Percentiles rank a stretch among this genome's conserved stretches.
These are phyloP conservation scores for Pantherophis alleghaniensis DNA, from an alignment of 2,797 vertebrate genomes.

Conservation along the genomic window DNA sequence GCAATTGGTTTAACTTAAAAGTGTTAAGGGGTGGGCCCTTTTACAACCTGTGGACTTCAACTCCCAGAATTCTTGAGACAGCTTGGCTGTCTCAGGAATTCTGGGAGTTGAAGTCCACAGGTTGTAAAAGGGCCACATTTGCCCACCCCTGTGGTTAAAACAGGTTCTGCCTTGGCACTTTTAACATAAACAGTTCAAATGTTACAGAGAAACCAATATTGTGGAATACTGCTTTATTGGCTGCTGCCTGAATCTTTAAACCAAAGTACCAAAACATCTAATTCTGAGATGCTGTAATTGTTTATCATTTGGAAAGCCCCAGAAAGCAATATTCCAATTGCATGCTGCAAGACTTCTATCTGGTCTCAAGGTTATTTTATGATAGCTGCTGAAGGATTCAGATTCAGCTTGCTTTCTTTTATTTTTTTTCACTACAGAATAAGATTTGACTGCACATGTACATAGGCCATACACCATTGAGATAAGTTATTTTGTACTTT, in stretches of 20 bases:
- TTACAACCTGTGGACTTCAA: no score
- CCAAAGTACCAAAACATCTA: not conserved
- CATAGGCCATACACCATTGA: not conserved
- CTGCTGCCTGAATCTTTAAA: not conserved
- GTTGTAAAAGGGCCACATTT: no score
- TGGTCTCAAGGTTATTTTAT: not conserved
- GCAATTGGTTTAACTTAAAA: not conserved
- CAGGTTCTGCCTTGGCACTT: not conserved
- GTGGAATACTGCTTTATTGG: not conserved
- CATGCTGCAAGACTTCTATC: not conserved
- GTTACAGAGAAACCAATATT: not conserved
- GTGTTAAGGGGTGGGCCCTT: not conserved
- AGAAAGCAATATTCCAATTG: not conserved
- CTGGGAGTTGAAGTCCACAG: no score
- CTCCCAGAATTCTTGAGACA: no score
- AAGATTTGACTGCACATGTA: not conserved
- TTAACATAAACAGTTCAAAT: not conserved
- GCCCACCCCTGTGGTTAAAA: not conserved
- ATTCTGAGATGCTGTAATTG: not conserved
- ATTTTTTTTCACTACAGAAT: not conserved
- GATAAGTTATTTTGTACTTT: not conserved
- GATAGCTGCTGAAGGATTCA: not conserved
- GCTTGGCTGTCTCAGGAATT: no score
- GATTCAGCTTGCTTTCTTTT: not conserved
- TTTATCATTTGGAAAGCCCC: not conserved